phyloP scores from a whole-genome alignment of 1,140 invertebrate genomes.

The Mya arenaria region DNA sequence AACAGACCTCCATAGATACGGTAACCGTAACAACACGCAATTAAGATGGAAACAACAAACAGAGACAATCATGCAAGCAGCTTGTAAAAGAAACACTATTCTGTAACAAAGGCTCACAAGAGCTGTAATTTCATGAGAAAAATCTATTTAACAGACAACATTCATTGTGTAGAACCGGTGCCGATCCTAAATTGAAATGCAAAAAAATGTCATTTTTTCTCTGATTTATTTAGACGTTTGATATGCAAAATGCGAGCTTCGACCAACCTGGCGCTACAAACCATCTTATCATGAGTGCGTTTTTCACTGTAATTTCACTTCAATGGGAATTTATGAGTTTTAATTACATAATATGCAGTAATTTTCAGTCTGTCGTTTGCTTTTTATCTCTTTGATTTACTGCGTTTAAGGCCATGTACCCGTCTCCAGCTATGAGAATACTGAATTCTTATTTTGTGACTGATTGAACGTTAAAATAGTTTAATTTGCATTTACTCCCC shows the following conservation, averaged over 20 bases:
- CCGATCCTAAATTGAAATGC: slow-evolving; percentile 19
- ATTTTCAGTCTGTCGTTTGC: slow-evolving; percentile 12
- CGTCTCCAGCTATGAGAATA: no score
- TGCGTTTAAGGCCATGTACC: background rate
- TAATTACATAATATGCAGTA: slow-evolving; percentile 42
- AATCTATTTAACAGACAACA: background rate
- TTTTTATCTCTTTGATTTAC: slow-evolving; percentile 36
- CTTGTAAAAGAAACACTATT: no score
- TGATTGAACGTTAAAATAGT: slow-evolving; percentile 1
- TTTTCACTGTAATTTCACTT: slow-evolving; percentile 17
- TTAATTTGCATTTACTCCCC: background rate
- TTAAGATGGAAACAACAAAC: no score
- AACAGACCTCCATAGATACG: no score
- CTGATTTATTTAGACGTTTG: background rate
- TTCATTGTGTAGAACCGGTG: background rate
- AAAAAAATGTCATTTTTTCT: background rate
- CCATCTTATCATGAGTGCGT: background rate
- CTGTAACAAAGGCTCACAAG: no score
- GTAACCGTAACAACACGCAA: no score
- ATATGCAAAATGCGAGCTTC: slow-evolving; percentile 2
- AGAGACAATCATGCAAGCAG: no score
- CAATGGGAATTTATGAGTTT: slow-evolving; percentile 37
- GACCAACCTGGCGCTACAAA: background rate
- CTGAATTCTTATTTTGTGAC: no score
- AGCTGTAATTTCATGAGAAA: no score